Evolutionary conservation across 2,888 invertebrate species (phyloP).

Genomic region (Aspidiotus rigidus): DNA sequence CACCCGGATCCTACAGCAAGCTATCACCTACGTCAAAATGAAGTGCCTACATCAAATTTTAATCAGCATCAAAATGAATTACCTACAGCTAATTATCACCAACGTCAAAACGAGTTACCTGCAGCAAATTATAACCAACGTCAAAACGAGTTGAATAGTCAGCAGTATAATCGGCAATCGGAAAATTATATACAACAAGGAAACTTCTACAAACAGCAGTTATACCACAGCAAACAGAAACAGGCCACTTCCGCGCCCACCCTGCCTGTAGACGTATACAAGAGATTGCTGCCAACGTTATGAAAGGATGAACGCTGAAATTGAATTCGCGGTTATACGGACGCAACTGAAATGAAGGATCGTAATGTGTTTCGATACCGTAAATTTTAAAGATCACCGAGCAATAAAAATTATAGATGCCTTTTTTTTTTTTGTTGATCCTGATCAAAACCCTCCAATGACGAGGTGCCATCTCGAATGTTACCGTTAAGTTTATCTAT

Average conservation of each 20-base stretch:
- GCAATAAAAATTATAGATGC: too few species aligned
- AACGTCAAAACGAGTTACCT: not conserved
- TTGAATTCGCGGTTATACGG: too few species aligned
- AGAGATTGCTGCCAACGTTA: not conserved
- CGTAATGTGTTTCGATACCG: too few species aligned
- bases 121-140: not conserved
- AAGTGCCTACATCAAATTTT: not conserved
- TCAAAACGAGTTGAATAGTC: not conserved
- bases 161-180: not conserved
- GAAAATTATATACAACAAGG: conserved; percentile 19
- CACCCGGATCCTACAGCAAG: not conserved
- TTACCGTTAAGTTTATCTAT: too few species aligned
- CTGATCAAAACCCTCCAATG: too few species aligned
- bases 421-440: too few species aligned
- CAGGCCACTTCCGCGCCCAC: not conserved
- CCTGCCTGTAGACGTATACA: not conserved
- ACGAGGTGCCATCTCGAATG: too few species aligned
- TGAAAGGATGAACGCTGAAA: not conserved
- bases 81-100: not conserved
- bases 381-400: too few species aligned
- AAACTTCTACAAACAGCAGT: conserved; percentile 10
- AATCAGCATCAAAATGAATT: not conserved
- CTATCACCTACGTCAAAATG: not conserved
- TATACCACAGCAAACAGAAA: conserved; percentile 14
- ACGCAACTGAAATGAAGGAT: too few species aligned